These are phyloP conservation scores for Corapipo altera DNA, from an alignment of 2,113 vertebrate species.

Conservation along the genomic window DNA sequence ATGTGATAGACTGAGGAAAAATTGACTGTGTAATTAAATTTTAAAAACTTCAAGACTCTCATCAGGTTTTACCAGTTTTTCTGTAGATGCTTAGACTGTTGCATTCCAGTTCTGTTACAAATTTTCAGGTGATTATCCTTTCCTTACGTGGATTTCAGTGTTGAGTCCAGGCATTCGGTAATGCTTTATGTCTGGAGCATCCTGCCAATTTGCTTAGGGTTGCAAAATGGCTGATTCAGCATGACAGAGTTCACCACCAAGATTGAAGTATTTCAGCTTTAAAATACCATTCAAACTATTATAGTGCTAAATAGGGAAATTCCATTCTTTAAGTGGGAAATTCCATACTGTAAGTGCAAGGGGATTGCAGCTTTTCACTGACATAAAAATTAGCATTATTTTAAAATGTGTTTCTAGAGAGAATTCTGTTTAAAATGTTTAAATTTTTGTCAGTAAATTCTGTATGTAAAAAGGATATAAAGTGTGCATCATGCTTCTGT, in stretches of 20 bases:
- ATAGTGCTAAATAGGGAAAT: background rate
- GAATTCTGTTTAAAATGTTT: background rate
- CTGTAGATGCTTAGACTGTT: background rate
- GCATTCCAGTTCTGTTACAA: background rate
- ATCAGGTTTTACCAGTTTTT: background rate
- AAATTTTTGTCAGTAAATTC: background rate
- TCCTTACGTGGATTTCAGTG: background rate
- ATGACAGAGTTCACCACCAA: background rate
- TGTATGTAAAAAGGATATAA: background rate
- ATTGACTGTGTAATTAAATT: background rate
- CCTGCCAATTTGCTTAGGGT: background rate
- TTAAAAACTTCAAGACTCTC: background rate
- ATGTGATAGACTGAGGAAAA: background rate
- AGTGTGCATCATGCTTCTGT: rapidly evolving
- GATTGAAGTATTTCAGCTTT: background rate
- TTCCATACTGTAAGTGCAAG: background rate
- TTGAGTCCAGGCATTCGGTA: background rate
- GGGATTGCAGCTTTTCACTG: background rate
- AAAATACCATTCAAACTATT: background rate
- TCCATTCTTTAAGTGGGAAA: too few species aligned
- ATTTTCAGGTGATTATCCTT: background rate
- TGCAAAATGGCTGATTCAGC: background rate
- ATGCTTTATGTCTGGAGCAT: background rate
- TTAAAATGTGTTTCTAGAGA: background rate
- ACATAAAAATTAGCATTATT: background rate